These are phyloP conservation scores for Tachysurus fulvidraco DNA, from an alignment of 2,113 vertebrate genomes.

Conservation along the genomic window DNA sequence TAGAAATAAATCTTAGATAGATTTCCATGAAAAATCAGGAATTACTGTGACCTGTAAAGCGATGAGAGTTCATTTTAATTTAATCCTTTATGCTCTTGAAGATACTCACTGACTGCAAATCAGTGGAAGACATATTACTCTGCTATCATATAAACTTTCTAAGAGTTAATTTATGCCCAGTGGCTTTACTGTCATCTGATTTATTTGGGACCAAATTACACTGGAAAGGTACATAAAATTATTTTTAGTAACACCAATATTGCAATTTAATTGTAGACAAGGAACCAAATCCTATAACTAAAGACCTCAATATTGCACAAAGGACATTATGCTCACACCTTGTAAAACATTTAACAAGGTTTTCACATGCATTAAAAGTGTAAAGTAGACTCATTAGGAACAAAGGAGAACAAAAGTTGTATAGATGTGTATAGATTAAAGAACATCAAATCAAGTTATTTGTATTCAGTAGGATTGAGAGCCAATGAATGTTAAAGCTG, in stretches of 20 bases:
- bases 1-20: background rate
- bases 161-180: background rate
- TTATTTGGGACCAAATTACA: background rate
- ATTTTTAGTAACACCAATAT: background rate
- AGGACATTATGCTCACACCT: background rate
- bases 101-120: background rate
- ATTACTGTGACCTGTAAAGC: too few relatives aligned
- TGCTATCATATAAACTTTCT: background rate
- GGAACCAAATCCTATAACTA: background rate
- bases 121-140: background rate
- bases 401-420: background rate
- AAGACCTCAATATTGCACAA: background rate
- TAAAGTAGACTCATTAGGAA: background rate
- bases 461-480: background rate
- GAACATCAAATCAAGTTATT: conserved; percentile 21
- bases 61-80: background rate
- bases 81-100: background rate
- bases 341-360: background rate
- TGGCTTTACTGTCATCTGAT: background rate
- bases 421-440: background rate
- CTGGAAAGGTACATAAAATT: background rate
- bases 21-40: background rate
- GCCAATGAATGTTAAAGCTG: conserved; percentile 17
- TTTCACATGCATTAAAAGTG: background rate
- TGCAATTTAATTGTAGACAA: conserved; percentile 5